phyloP scores from a whole-genome alignment of 1,140 invertebrate genomes.

The Geopemphigus sp. region DNA sequence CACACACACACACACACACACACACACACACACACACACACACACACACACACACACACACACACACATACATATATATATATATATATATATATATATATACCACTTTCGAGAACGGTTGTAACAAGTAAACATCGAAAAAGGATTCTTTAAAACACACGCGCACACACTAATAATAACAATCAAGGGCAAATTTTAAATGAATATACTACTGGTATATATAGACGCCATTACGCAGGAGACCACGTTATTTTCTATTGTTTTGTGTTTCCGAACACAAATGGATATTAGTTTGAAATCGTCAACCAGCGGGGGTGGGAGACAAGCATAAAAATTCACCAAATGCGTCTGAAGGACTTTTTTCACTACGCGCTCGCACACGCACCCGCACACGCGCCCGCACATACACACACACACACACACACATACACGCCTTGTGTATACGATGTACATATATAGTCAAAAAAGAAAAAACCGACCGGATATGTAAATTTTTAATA shows the following conservation, averaged over 20 bases:
- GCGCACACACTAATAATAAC: background rate
- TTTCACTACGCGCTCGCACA: background rate
- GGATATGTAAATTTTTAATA: too few relatives aligned
- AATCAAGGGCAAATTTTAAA: conserved; percentile 9
- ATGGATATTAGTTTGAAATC: background rate
- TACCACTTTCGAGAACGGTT: background rate
- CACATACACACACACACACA: background rate
- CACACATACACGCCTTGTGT: background rate
- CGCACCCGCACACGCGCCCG: background rate
- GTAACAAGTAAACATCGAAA: background rate
- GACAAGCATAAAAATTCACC: background rate
- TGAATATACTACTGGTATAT: background rate
- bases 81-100: too few relatives aligned
- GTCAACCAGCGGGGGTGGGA: background rate
- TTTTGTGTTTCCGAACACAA: background rate
- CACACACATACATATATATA: too few relatives aligned
- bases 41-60: too few relatives aligned
- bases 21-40: too few relatives aligned
- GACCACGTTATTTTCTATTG: conserved; percentile 10
- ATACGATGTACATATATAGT: too few relatives aligned
- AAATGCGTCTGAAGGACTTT: conserved; percentile 17
- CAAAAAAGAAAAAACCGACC: too few relatives aligned
- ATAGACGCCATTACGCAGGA: background rate
- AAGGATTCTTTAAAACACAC: background rate
- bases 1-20: too few relatives aligned